A percentile compares a stretch with the other conserved stretches of the same genome.
Conservation (phyloP, 2,888 invertebrate genomes). For the Arge pagana region DNA sequence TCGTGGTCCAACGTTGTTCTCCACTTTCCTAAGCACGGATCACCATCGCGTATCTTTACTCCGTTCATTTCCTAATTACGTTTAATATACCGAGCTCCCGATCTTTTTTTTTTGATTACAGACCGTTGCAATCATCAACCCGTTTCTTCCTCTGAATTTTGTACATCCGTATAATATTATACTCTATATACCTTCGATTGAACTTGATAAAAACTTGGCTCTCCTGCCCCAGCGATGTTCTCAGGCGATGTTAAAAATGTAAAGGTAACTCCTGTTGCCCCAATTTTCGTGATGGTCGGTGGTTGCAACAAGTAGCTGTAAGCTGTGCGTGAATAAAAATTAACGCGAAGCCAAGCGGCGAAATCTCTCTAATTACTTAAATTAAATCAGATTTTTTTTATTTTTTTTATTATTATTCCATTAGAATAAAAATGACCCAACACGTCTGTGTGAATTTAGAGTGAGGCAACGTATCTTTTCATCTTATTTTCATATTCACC, state of each 20-base stretch:
- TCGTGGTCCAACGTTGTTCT: constrained; percentile 17
- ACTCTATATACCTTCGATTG: constrained; percentile 27
- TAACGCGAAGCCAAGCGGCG: no score
- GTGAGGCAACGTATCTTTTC: neutral
- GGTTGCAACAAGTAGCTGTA: constrained; percentile 30
- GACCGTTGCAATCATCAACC: no score
- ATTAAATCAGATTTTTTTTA: no score
- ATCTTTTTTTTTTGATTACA: no score
- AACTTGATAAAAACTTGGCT: constrained; percentile 32
- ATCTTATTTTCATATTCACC: no score
- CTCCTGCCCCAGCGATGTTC: constrained; percentile 26
- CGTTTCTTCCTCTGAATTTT: constrained; percentile 2
- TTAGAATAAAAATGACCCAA: no score
- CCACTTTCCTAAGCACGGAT: constrained; percentile 22
- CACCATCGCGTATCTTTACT: no score
- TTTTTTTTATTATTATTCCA: no score
- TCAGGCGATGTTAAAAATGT: constrained; percentile 19
- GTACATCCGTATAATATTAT: neutral
- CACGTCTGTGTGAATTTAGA: no score
- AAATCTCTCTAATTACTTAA: no score
- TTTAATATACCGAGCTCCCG: no score
- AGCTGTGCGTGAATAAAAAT: constrained; percentile 26
- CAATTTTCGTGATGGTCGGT: constrained; percentile 29
- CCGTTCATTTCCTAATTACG: no score
- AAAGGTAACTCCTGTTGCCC: constrained; percentile 25